Evolutionary conservation across 2,888 invertebrate genomes (phyloP).

Genomic region (Limnephilus lunatus): DNA sequence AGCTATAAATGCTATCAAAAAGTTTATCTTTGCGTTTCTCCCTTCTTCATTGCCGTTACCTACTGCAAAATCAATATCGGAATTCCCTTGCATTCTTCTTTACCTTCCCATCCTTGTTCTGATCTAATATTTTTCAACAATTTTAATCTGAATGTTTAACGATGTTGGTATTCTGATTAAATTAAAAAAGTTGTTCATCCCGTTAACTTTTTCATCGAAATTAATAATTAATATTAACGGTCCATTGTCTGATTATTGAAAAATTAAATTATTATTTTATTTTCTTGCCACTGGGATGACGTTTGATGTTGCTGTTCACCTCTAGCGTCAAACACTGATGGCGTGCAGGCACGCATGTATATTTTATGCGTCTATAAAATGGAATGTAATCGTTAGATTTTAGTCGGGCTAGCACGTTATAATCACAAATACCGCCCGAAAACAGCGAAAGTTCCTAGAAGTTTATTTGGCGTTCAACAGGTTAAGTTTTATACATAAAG

Average conservation of each 20-base stretch:
- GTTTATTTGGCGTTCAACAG: not conserved
- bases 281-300: not conserved
- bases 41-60: not conserved
- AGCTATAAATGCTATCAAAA: constrained; percentile 17
- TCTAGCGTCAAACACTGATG: not conserved
- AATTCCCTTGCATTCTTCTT: not conserved
- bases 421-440: too few species aligned
- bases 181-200: not conserved
- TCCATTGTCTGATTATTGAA: not conserved
- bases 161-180: not conserved
- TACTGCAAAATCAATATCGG: constrained; percentile 22
- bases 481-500: too few species aligned
- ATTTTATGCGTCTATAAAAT: too few species aligned
- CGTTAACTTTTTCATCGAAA: not conserved
- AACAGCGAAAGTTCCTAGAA: too few species aligned
- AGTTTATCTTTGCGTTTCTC: not conserved
- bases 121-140: not conserved
- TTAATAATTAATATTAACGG: not conserved
- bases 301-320: not conserved
- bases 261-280: not conserved
- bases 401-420: too few species aligned
- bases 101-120: not conserved
- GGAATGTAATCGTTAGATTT: too few species aligned
- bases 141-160: not conserved
- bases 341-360: not conserved